These are phyloP conservation scores for Varanus komodoensis DNA, from an alignment of 2,113 vertebrate species.

Conservation along the genomic window DNA sequence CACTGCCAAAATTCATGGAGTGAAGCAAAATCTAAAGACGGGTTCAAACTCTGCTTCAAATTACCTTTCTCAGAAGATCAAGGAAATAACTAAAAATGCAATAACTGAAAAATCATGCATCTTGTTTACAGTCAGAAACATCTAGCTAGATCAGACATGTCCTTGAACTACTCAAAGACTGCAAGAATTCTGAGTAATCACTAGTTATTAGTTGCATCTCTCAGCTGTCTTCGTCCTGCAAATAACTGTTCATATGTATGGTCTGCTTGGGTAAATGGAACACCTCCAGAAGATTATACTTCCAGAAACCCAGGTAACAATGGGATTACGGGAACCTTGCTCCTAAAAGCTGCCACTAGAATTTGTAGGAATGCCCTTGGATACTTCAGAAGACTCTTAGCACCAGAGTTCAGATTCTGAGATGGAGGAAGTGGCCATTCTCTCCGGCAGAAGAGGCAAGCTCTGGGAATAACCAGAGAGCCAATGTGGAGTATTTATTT, in stretches of 20 bases:
- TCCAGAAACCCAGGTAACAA: background rate
- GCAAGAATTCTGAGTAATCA: background rate
- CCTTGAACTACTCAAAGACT: no score
- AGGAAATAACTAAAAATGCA: no score
- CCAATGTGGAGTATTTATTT: no score
- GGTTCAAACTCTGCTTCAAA: background rate
- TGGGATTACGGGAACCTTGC: background rate
- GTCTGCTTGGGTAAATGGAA: background rate
- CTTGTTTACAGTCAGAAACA: no score
- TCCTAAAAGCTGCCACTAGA: background rate
- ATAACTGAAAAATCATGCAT: no score
- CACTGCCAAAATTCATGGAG: background rate
- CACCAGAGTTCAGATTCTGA: no score
- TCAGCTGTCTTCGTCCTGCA: background rate
- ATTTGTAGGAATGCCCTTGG: background rate
- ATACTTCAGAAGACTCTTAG: no score
- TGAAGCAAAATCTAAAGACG: background rate
- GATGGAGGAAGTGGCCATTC: no score
- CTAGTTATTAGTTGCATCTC: background rate
- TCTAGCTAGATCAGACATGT: no score
- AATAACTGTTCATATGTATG: background rate
- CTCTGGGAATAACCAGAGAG: no score
- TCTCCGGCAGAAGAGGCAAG: no score
- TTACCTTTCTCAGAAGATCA: no score
- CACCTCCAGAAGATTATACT: background rate